Evolutionary conservation across 2,113 vertebrate genomes (phyloP).

Genomic region (Fregetta grallaria): DNA sequence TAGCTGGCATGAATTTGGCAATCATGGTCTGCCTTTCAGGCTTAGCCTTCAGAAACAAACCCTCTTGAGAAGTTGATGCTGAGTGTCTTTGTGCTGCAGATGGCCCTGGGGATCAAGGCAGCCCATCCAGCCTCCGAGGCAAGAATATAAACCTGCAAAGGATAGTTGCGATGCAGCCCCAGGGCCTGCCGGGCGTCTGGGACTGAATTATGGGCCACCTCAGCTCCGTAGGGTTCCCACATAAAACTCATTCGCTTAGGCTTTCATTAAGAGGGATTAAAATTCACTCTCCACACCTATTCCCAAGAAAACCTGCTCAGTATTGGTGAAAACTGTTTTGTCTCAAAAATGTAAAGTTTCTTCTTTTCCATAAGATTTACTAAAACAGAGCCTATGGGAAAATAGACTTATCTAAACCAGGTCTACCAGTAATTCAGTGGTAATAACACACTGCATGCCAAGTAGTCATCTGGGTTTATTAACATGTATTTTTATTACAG

Average conservation of each 20-base stretch:
- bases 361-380: background rate
- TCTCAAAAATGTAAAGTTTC: background rate
- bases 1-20: background rate
- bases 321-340: background rate
- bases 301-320: background rate
- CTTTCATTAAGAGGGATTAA: background rate
- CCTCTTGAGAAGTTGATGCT: background rate
- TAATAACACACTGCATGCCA: background rate
- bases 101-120: background rate
- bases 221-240: background rate
- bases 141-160: background rate
- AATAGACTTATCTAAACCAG: background rate
- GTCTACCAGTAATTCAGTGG: background rate
- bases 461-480: background rate
- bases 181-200: background rate
- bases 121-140: background rate
- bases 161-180: rapidly evolving
- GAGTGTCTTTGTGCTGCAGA: background rate
- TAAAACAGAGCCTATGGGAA: background rate
- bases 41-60: background rate
- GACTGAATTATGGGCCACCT: background rate
- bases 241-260: background rate
- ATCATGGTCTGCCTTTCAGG: background rate
- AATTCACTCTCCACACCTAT: background rate
- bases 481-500: background rate